These are phyloP conservation scores for Indicator indicator DNA, from an alignment of 2,113 vertebrate species.

Conservation along the genomic window DNA sequence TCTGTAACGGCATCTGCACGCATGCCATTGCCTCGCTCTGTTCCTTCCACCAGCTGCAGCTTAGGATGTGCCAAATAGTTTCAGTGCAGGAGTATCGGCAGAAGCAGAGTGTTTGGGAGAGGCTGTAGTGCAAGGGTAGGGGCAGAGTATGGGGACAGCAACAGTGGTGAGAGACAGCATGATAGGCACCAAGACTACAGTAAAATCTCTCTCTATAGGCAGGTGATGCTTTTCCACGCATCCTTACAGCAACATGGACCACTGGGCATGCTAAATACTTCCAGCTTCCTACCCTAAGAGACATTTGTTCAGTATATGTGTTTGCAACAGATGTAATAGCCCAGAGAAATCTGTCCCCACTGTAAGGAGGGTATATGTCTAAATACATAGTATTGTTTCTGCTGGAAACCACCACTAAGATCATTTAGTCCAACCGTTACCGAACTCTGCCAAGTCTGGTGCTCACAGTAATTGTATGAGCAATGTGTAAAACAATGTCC, in stretches of 20 bases:
- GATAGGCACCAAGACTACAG: not conserved
- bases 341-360: not conserved
- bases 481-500: not conserved
- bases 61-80: not conserved
- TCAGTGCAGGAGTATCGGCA: not conserved
- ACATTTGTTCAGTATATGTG: accelerated
- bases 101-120: not conserved
- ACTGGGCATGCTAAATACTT: not conserved
- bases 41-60: conserved; percentile 34
- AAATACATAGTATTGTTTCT: not conserved
- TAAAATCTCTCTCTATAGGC: too few species aligned
- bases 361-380: not conserved
- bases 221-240: not conserved
- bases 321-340: not conserved
- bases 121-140: accelerated
- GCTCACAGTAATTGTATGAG: not conserved
- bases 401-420: too few species aligned
- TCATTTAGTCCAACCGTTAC: too few species aligned
- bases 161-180: accelerated
- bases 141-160: not conserved
- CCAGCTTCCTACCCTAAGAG: not conserved
- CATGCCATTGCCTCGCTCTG: not conserved
- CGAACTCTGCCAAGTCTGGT: too few species aligned
- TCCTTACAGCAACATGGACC: not conserved
- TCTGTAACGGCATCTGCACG: conserved; percentile 42